Evolutionary conservation across 1,140 invertebrate genomes (phyloP).

Genomic region (Eulimnadia texana): DNA sequence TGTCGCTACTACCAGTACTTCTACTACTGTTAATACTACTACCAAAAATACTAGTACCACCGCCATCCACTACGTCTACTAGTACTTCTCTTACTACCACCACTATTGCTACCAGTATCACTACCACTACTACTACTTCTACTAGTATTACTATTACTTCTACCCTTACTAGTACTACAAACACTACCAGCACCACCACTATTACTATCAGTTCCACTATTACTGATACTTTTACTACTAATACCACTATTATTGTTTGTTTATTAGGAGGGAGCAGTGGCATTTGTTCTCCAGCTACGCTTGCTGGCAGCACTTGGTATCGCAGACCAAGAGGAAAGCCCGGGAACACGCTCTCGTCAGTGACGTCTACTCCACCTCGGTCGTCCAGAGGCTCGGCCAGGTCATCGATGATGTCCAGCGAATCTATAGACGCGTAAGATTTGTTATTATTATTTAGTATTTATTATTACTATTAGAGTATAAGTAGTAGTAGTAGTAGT

Average conservation of each 20-base stretch:
- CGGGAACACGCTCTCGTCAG: slow-evolving; percentile 73
- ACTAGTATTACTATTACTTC: too few relatives aligned
- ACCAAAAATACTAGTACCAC: too few relatives aligned
- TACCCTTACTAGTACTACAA: too few relatives aligned
- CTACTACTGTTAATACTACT: too few relatives aligned
- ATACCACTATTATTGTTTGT: slow-evolving; percentile 11
- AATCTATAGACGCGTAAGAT: slow-evolving; percentile 63
- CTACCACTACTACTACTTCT: too few relatives aligned
- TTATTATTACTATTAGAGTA: slow-evolving; percentile 4
- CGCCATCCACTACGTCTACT: too few relatives aligned
- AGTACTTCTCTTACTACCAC: too few relatives aligned
- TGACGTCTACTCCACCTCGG: slow-evolving; percentile 73
- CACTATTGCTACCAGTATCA: too few relatives aligned
- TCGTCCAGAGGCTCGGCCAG: slow-evolving; percentile 62
- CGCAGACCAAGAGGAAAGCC: slow-evolving; percentile 70
- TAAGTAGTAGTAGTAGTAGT: neutral
- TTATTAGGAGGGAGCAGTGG: slow-evolving; percentile 77
- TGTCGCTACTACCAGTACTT: too few relatives aligned
- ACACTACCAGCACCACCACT: too few relatives aligned
- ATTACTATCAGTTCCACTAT: too few relatives aligned
- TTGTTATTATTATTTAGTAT: slow-evolving; percentile 15
- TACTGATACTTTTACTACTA: neutral
- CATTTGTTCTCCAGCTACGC: slow-evolving; percentile 75
- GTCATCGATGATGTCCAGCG: slow-evolving; percentile 80
- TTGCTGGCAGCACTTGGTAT: slow-evolving; percentile 80